Percentiles rank a stretch among this genome's conserved stretches.
These are phyloP conservation scores for Thalassarche chlororhynchos DNA, from an alignment of 2,113 vertebrate genomes.

Conservation along the genomic window DNA sequence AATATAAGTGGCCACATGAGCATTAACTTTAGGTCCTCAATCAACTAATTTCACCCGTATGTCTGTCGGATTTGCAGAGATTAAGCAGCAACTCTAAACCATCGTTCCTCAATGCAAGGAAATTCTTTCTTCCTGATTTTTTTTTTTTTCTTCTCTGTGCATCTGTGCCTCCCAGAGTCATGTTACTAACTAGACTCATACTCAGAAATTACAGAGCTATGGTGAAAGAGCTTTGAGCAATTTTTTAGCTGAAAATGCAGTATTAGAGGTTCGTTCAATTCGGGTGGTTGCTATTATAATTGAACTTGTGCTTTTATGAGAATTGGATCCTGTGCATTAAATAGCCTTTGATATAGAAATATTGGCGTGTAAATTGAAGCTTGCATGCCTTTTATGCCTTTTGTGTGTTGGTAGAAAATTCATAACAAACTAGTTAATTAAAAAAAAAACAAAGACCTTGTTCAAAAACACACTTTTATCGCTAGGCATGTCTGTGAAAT, in stretches of 20 bases:
- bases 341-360: background rate
- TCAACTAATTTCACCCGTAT: background rate
- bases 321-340: background rate
- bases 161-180: background rate
- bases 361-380: background rate
- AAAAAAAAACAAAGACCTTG: background rate
- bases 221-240: slow-evolving; percentile 2
- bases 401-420: slow-evolving; percentile 1
- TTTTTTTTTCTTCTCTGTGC: background rate
- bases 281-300: background rate
- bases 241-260: slow-evolving; percentile 13
- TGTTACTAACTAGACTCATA: background rate
- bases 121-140: background rate
- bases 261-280: background rate
- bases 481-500: background rate
- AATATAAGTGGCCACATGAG: background rate
- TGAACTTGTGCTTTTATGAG: slow-evolving; percentile 8
- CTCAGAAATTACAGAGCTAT: slow-evolving; percentile 5
- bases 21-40: background rate
- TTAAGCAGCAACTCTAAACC: background rate
- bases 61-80: background rate
- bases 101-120: background rate
- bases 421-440: background rate
- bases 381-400: background rate
- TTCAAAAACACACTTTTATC: background rate